Evolutionary conservation across 2,888 invertebrate genomes (phyloP), one percentile per base, ranked within the genome.

Genomic region (Sinopyrophorus schimmeli): DNA sequence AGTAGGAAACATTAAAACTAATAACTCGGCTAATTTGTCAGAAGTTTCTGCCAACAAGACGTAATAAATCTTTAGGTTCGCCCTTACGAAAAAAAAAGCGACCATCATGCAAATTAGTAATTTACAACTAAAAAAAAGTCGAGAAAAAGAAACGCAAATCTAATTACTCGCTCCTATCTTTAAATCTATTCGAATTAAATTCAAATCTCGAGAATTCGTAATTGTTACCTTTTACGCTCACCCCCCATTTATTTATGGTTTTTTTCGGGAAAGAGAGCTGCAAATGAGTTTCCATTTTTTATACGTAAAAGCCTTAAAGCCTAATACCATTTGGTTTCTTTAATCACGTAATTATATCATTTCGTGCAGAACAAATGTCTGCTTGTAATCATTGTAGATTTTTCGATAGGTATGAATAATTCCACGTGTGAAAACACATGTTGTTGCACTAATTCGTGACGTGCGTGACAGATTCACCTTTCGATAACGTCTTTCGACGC

Each of bases 381-480:
- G 55, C 60, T 57, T 55, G 61, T 64, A 62, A 65, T 63, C 66
- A 63, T 60, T 46, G 55, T 56, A 59, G 65, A 64, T 64, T 7
- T 27, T 50, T 18, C 32, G 59, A 62, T 59, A 59, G 47, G 38
- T 44, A 68, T 66, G 67, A 68, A 70, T 69, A 65, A 67, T 68
- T 68, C 64, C 62, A 69, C 69, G 70, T 70, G 70, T 70, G 70
- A 70, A 70, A 66, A 71, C 62, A 64, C 64, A 61, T 63, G 61
- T 60, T 61, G 61, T 55, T 52, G 54, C 66, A 64, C 66, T 71
- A 71, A 70, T 71, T 67, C 64, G 61, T 62, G 53, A 59, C 62
- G 68, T 71, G 71, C 71, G 71, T 72, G 71, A 68, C 67, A 63
- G 67, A 67, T 68, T 59, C 61, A 58, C 61, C 57, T 56, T 53